Evolutionary conservation across 2,113 vertebrate species (phyloP).

Genomic region (Typhlomys cinereus): DNA sequence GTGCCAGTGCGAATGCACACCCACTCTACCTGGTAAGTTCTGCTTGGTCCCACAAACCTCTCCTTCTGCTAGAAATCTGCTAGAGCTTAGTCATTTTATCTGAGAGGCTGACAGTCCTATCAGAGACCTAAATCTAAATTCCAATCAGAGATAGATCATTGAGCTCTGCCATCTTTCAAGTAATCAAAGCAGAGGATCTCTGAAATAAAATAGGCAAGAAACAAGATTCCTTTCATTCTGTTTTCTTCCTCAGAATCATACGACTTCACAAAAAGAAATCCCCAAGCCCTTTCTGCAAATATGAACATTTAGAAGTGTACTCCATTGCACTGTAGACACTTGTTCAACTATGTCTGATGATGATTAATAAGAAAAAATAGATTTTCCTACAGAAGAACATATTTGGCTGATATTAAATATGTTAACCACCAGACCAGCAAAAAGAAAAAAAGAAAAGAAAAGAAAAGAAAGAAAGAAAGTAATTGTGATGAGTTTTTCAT

Average conservation of each 20-base stretch:
- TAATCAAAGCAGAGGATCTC: slow-evolving; percentile 63
- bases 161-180: slow-evolving; percentile 42
- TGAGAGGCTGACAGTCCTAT: not conserved
- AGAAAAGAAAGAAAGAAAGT: no score
- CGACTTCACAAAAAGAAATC: slow-evolving; percentile 14
- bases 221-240: slow-evolving; percentile 53
- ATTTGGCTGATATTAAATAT: not conserved
- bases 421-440: not conserved
- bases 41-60: not conserved
- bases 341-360: slow-evolving; percentile 40
- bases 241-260: slow-evolving; percentile 33
- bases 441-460: no score
- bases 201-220: slow-evolving; percentile 56
- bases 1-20: no score
- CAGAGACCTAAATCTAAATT: slow-evolving; percentile 14
- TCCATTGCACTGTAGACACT: slow-evolving; percentile 41
- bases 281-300: not conserved
- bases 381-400: slow-evolving; percentile 30
- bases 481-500: slow-evolving; percentile 34
- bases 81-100: not conserved
- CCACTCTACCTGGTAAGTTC: no score
- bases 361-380: slow-evolving; percentile 24
- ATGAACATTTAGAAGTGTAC: not conserved
- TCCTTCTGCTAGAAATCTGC: not conserved
- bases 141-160: slow-evolving; percentile 38